phyloP scores from a whole-genome alignment of 2,888 invertebrate species.

The Chirona hameri region DNA sequence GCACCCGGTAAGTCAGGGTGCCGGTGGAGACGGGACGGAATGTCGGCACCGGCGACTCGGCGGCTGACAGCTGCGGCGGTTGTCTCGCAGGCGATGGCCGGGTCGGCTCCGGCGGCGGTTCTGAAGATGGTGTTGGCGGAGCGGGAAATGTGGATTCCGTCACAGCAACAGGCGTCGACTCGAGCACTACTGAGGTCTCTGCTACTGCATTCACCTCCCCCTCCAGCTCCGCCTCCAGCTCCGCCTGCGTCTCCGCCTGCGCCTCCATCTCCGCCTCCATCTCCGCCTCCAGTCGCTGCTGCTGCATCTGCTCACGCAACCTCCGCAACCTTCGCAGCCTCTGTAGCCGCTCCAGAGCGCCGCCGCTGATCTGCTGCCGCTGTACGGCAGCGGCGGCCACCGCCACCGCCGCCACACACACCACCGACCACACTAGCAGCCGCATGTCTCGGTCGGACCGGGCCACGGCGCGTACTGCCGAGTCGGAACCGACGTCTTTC shows the following conservation, averaged over 20 bases:
- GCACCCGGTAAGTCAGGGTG: neutral
- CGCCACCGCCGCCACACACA: neutral
- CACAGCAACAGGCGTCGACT: neutral
- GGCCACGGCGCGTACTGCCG: neutral
- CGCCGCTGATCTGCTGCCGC: neutral
- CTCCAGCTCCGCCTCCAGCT: neutral
- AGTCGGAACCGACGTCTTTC: neutral
- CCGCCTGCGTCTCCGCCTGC: neutral
- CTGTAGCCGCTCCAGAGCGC: neutral
- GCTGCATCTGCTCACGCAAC: neutral
- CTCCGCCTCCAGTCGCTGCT: neutral
- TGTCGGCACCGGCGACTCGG: too few species aligned
- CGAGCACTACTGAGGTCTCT: neutral
- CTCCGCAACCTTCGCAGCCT: neutral
- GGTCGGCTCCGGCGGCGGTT: slow-evolving; percentile 33
- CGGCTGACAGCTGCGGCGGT: neutral
- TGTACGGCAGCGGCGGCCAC: neutral
- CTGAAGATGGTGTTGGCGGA: neutral
- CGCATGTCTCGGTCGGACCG: neutral
- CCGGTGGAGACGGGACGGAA: neutral
- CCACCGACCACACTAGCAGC: neutral
- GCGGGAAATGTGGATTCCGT: too few species aligned
- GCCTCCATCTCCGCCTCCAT: slow-evolving; percentile 34
- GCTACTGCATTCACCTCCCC: neutral
- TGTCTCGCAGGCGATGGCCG: neutral